Evolutionary conservation across 2,888 invertebrate species (phyloP).

Genomic region (Pimpla rufipes): DNA sequence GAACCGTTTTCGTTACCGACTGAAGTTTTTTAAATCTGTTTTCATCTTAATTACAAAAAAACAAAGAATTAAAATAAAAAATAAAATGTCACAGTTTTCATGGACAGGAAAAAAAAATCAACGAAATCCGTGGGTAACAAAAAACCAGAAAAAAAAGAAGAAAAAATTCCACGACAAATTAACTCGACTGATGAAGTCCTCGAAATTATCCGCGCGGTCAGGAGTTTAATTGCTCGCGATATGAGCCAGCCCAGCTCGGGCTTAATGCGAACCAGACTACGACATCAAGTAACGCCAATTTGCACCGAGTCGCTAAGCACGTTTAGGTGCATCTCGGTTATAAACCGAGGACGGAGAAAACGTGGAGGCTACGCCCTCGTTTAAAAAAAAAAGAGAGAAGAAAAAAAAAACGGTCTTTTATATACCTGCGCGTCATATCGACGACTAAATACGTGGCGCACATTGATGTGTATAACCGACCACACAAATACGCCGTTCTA

Average conservation of each 20-base stretch:
- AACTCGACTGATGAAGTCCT: not conserved
- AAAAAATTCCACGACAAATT: not conserved
- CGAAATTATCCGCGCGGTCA: conserved; percentile 27
- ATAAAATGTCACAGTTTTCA: no score
- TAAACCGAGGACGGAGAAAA: conserved; percentile 60
- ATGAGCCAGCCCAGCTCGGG: not conserved
- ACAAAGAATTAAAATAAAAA: no score
- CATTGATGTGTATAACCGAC: not conserved
- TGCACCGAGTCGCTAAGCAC: conserved; percentile 60
- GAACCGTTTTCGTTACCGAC: no score
- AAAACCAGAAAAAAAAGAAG: not conserved
- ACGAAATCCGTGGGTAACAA: not conserved
- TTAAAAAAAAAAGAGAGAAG: conserved; percentile 47
- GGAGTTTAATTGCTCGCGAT: conserved; percentile 21
- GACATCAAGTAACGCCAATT: conserved; percentile 59
- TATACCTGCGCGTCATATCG: not conserved
- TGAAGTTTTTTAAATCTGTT: no score
- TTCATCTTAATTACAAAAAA: no score
- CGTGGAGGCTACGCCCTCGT: conserved; percentile 61
- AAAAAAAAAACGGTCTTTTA: not conserved
- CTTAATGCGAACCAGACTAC: conserved; percentile 32
- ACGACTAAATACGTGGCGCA: not conserved
- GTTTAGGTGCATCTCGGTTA: conserved; percentile 49
- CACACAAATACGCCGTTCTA: conserved; percentile 7
- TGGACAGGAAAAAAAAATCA: no score